A percentile compares a stretch with the other conserved stretches of the same genome.
Evolutionary conservation across 2,113 vertebrate species (phyloP).

Genomic region (Mionectes macconnelli): DNA sequence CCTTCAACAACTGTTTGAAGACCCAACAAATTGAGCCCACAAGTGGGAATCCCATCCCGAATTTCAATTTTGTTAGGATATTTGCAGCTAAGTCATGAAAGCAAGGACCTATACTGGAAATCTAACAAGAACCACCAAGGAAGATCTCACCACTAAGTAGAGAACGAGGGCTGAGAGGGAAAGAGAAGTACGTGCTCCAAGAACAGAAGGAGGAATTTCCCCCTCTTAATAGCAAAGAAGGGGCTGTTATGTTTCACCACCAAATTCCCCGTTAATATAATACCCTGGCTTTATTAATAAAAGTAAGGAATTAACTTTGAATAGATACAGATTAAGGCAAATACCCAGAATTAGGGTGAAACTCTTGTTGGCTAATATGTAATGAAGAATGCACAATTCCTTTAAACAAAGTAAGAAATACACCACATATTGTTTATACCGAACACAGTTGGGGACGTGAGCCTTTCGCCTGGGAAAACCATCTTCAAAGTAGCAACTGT

Average conservation of each 20-base stretch:
- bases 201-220: background rate
- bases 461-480: conserved; percentile 78
- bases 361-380: background rate
- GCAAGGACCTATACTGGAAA: background rate
- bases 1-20: background rate
- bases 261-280: background rate
- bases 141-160: background rate
- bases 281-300: background rate
- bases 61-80: background rate
- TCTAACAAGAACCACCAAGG: background rate
- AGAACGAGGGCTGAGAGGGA: background rate
- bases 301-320: background rate
- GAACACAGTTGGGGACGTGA: conserved; percentile 73
- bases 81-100: background rate
- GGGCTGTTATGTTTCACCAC: background rate
- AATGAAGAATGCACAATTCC: conserved; percentile 16
- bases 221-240: background rate
- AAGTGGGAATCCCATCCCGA: background rate
- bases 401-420: conserved; percentile 33
- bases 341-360: background rate
- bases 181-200: background rate
- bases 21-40: background rate
- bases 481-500: conserved; percentile 82
- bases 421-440: conserved; percentile 66
- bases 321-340: background rate